phyloP scores from a whole-genome alignment of 2,888 invertebrate genomes.

The Aproaerema taeniolella region DNA sequence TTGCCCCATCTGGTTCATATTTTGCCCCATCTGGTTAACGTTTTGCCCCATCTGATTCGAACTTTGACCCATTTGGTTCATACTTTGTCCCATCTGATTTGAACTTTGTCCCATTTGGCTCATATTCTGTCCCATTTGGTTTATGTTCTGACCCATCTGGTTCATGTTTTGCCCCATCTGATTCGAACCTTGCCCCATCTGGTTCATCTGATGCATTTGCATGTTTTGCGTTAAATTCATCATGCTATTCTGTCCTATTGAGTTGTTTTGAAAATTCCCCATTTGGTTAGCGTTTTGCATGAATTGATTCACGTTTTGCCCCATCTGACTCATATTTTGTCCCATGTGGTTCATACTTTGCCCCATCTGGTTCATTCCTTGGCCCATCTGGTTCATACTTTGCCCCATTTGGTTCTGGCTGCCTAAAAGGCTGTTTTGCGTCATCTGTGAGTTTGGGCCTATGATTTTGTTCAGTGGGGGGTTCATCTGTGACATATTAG shows the following conservation, averaged over 20 bases:
- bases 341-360: constrained; percentile 30
- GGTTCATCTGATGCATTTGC: constrained; percentile 22
- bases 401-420: constrained; percentile 34
- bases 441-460: constrained; percentile 34
- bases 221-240: constrained; percentile 23
- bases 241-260: constrained; percentile 34
- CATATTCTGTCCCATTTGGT: constrained; percentile 33
- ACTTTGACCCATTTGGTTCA: constrained; percentile 29
- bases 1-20: constrained; percentile 21
- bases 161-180: constrained; percentile 30
- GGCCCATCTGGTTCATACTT: constrained; percentile 23
- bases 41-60: constrained; percentile 34
- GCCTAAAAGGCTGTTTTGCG: constrained; percentile 16
- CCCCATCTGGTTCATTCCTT: constrained; percentile 25
- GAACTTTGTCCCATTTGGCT: constrained; percentile 29
- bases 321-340: constrained; percentile 19
- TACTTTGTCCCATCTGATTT: constrained; percentile 28
- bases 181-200: constrained; percentile 28
- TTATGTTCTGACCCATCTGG: constrained; percentile 30
- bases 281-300: constrained; percentile 18
- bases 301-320: constrained; percentile 23
- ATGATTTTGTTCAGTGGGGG: constrained; percentile 47
- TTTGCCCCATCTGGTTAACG: constrained; percentile 25
- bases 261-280: constrained; percentile 33
- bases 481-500: constrained; percentile 42